These are phyloP conservation scores for Leptodactylus fallax DNA, from an alignment of 2,797 vertebrate genomes.

Conservation along the genomic window DNA sequence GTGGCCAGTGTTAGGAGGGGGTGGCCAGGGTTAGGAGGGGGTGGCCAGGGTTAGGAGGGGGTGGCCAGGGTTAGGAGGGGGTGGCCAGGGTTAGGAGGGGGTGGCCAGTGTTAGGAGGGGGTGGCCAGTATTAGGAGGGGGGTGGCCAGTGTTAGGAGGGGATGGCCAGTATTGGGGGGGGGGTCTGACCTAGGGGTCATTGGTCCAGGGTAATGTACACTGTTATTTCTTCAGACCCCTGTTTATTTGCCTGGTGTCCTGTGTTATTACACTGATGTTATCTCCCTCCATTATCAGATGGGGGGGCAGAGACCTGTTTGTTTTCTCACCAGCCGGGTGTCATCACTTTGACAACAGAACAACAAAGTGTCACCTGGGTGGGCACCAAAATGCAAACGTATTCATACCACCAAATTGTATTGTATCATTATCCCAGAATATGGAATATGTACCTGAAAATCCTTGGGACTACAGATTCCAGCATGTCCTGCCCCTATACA, in stretches of 20 bases:
- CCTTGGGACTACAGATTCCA: too few relatives aligned
- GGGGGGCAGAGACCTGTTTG: neutral
- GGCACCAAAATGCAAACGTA: neutral
- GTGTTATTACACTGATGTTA: neutral
- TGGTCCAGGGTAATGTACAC: neutral
- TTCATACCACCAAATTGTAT: too few relatives aligned
- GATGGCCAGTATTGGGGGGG: neutral
- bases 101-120: too few relatives aligned
- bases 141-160: too few relatives aligned
- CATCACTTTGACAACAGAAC: neutral
- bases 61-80: too few relatives aligned
- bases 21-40: too few relatives aligned
- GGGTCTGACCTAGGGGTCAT: neutral
- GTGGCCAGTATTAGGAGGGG: too few relatives aligned
- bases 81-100: too few relatives aligned
- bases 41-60: too few relatives aligned
- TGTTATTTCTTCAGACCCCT: neutral
- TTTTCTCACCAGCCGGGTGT: neutral
- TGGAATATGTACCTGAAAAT: too few relatives aligned
- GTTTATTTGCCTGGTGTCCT: neutral
- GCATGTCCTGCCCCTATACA: too few relatives aligned
- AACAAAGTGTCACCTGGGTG: slow-evolving; percentile 4
- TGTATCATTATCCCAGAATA: neutral
- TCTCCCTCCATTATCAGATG: neutral
- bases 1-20: too few relatives aligned